These are phyloP conservation scores for Scaptomyza flava DNA, from an alignment of 2,888 invertebrate species.

Conservation along the genomic window DNA sequence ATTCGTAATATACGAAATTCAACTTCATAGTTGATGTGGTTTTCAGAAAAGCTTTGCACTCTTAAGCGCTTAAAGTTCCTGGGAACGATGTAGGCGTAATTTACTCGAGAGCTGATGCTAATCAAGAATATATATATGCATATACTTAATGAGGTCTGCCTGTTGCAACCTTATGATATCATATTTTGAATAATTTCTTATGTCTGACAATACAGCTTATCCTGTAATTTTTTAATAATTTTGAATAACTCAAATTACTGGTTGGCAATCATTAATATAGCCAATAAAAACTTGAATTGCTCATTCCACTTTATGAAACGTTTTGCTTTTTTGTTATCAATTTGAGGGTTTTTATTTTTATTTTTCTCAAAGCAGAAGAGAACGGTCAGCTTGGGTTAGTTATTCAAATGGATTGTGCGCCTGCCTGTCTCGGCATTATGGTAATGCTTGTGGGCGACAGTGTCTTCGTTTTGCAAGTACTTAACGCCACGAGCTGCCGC, in stretches of 20 bases:
- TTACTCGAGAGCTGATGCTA: too few species aligned
- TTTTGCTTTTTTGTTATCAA: neutral
- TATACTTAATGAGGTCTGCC: neutral
- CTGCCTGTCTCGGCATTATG: conserved; percentile 51
- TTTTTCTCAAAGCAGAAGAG: neutral
- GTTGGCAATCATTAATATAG: neutral
- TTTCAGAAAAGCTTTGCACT: too few species aligned
- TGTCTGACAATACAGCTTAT: neutral
- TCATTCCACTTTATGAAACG: neutral
- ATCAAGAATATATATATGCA: too few species aligned
- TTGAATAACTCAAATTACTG: neutral
- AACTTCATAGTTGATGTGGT: too few species aligned
- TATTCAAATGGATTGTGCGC: conserved; percentile 55
- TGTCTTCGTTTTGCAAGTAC: conserved; percentile 47
- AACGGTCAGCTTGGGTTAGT: conserved; percentile 24
- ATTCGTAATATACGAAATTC: too few species aligned
- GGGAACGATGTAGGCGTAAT: too few species aligned
- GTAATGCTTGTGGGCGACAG: conserved; percentile 35
- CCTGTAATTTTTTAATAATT: neutral
- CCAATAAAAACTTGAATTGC: neutral
- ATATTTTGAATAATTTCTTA: neutral
- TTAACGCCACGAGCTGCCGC: conserved; percentile 69
- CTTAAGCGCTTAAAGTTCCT: too few species aligned
- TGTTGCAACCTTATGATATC: too few species aligned
- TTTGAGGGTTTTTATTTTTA: conserved; percentile 3